These are phyloP conservation scores for Aurelia coerulea DNA, from an alignment of 30 jellyfish, hydroid and myxozoan genomes.

Conservation along the genomic window DNA sequence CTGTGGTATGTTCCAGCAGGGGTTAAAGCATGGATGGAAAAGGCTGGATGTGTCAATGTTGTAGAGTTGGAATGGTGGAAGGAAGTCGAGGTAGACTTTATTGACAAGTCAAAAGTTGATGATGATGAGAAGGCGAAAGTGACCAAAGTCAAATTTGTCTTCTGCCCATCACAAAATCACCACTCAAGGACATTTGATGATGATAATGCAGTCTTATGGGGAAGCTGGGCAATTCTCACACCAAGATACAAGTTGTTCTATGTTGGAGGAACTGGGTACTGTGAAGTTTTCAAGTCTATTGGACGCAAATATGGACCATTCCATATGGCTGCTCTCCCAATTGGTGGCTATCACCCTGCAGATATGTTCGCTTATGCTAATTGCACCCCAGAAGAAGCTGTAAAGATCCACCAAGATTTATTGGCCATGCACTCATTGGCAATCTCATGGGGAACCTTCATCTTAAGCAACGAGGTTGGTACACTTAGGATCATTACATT, in stretches of 20 bases:
- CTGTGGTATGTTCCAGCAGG: constrained; percentile 98
- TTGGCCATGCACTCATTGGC: constrained; percentile 98
- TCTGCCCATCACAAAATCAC: constrained; percentile 93
- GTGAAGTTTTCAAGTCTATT: constrained; percentile 91
- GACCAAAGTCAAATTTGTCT: constrained; percentile 87
- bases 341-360: constrained; percentile 96
- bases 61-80: constrained; percentile 99
- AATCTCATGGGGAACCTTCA: constrained; percentile 97
- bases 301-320: constrained; percentile 98
- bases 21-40: constrained; percentile 86
- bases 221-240: constrained; percentile 91
- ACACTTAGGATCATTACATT: background rate
- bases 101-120: constrained; percentile 92
- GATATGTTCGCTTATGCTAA: constrained; percentile 86
- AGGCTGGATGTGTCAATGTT: constrained; percentile 92
- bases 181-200: constrained; percentile 91
- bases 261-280: constrained; percentile 95
- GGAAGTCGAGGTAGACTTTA: constrained; percentile 95
- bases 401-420: constrained; percentile 91
- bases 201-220: constrained; percentile 92
- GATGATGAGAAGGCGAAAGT: constrained; percentile 89
- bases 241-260: constrained; percentile 93
- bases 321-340: constrained; percentile 99
- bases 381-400: constrained; percentile 98
- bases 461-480: constrained; percentile 89